Percentiles rank a stretch among this genome's conserved stretches.
These are phyloP conservation scores for Phoenicopterus ruber DNA, from an alignment of 2,113 vertebrate genomes.

Conservation along the genomic window DNA sequence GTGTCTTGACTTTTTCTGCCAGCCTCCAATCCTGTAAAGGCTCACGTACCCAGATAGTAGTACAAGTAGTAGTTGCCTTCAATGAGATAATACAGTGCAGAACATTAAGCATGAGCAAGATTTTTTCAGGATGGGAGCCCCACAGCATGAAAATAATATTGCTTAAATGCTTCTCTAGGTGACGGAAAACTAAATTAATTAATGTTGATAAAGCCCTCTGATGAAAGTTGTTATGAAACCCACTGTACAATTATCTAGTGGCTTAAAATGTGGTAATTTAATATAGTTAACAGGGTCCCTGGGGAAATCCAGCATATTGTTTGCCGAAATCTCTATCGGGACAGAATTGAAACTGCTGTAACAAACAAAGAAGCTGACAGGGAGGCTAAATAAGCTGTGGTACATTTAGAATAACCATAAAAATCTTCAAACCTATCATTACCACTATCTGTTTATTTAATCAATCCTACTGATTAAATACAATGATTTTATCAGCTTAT, in stretches of 20 bases:
- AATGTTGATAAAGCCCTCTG: conserved; percentile 21
- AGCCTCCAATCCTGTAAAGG: not conserved
- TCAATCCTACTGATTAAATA: not conserved
- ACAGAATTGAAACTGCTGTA: not conserved
- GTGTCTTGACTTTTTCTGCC: not conserved
- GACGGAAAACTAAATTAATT: conserved; percentile 40
- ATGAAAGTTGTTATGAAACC: conserved; percentile 29
- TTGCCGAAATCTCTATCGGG: conserved; percentile 8
- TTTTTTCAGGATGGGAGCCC: not conserved
- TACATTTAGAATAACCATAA: not conserved
- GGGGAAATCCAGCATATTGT: conserved; percentile 16
- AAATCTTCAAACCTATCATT: not conserved
- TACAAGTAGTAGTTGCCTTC: not conserved
- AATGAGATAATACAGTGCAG: not conserved
- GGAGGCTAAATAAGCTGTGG: not conserved
- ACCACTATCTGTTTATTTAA: not conserved
- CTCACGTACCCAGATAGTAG: not conserved
- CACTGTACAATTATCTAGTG: conserved; percentile 21
- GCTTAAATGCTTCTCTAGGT: conserved; percentile 20
- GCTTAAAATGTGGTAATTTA: conserved; percentile 43
- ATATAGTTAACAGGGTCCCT: conserved; percentile 9
- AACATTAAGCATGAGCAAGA: not conserved
- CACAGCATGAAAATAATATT: not conserved
- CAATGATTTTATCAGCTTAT: not conserved
- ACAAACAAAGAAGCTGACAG: conserved; percentile 5